A percentile compares a stretch with the other conserved stretches of the same genome.
Conservation (phyloP, 2,797 vertebrate species). For the Phalloptychus januarius region DNA sequence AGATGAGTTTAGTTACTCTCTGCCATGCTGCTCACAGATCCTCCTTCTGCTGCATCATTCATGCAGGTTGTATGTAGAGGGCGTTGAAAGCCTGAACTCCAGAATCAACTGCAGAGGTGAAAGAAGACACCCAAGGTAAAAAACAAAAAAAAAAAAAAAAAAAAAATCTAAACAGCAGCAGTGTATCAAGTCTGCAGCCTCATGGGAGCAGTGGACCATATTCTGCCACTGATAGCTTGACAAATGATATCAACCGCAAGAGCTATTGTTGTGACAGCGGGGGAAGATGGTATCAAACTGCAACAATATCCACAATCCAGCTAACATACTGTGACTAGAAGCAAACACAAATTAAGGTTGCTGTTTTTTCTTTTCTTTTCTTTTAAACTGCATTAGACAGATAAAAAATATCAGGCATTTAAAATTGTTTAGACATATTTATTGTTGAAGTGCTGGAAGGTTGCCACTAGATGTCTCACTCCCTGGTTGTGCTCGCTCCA, state of each 20-base stretch:
- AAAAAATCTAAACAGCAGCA: slow-evolving; percentile 17
- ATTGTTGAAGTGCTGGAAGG: slow-evolving; percentile 37
- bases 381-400: slow-evolving; percentile 27
- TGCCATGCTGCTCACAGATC: slow-evolving; percentile 41
- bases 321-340: slow-evolving; percentile 37
- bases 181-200: slow-evolving; percentile 59
- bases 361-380: slow-evolving; percentile 1
- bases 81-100: slow-evolving; percentile 25
- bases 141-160: background rate
- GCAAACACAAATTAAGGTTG: slow-evolving; percentile 22
- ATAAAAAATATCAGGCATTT: no score
- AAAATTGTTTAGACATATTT: slow-evolving; percentile 26
- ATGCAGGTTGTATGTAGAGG: slow-evolving; percentile 21
- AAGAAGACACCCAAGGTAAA: slow-evolving; percentile 47
- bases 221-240: slow-evolving; percentile 63
- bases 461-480: slow-evolving; percentile 73
- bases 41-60: slow-evolving; percentile 41
- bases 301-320: slow-evolving; percentile 68
- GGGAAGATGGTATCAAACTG: slow-evolving; percentile 61
- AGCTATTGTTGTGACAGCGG: slow-evolving; percentile 73
- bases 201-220: slow-evolving; percentile 57
- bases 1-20: slow-evolving; percentile 70
- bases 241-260: slow-evolving; percentile 67
- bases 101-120: slow-evolving; percentile 43
- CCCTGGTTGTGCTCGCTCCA: slow-evolving; percentile 40